Conservation (phyloP, 1,140 invertebrate species). For the Mesaphorura yosii region DNA sequence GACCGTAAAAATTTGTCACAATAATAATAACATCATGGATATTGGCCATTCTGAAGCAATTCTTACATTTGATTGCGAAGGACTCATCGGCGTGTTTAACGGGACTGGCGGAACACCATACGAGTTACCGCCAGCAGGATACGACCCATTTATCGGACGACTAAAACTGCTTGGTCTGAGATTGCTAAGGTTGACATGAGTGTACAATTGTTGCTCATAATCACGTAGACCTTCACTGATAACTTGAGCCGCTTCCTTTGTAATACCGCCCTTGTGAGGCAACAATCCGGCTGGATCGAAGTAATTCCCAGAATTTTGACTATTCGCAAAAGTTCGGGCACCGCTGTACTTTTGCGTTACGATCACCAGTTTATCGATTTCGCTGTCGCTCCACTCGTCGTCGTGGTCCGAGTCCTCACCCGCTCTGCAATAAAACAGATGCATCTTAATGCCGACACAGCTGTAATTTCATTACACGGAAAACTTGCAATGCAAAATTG, state of each 20-base stretch:
- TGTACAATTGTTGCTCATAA: conserved; percentile 52
- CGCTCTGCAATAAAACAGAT: conserved; percentile 24
- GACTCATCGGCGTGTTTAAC: conserved; percentile 31
- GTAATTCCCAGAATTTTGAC: no score
- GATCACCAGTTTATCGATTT: conserved; percentile 89
- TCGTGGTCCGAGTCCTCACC: conserved; percentile 56
- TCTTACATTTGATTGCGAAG: no score
- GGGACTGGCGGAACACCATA: conserved; percentile 55
- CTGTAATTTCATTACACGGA: no score
- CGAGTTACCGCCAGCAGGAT: neutral
- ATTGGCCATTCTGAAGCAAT: no score
- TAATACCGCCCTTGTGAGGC: conserved; percentile 54
- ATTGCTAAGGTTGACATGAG: conserved; percentile 5
- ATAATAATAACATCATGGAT: neutral
- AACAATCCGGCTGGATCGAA: conserved; percentile 30
- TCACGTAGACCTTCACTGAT: conserved; percentile 91
- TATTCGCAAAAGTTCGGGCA: neutral
- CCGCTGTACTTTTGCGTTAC: conserved; percentile 66
- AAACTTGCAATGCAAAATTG: neutral
- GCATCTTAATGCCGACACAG: no score
- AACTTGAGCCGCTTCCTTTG: conserved; percentile 78
- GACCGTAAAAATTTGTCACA: neutral
- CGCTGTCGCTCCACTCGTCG: conserved; percentile 73
- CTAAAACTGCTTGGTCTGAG: no score
- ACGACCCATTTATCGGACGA: neutral